Evolutionary conservation across 2,888 invertebrate species (phyloP).

Genomic region (Tetrapedia diversipes): DNA sequence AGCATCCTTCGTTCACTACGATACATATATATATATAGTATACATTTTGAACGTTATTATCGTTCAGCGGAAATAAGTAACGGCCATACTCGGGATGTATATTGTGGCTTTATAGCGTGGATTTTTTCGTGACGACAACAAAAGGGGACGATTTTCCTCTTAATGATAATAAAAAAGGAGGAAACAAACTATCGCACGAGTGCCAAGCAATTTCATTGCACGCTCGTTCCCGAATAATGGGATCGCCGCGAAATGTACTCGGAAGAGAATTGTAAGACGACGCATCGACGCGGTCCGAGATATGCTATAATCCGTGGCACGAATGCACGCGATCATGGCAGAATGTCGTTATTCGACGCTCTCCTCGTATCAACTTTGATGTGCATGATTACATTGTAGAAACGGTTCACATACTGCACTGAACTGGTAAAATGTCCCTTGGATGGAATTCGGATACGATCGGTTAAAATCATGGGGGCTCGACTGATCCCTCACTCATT

Average conservation of each 20-base stretch:
- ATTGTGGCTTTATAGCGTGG: slow-evolving; percentile 24
- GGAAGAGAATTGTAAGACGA: slow-evolving; percentile 66
- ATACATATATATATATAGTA: background rate
- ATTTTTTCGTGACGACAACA: slow-evolving; percentile 16
- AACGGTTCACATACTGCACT: too few species aligned
- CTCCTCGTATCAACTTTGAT: background rate
- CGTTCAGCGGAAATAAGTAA: slow-evolving; percentile 25
- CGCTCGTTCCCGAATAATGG: slow-evolving; percentile 5
- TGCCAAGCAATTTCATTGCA: slow-evolving; percentile 20
- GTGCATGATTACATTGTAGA: too few species aligned
- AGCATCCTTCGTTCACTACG: slow-evolving; percentile 26
- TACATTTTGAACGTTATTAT: slow-evolving; percentile 21
- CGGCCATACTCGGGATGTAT: slow-evolving; percentile 33
- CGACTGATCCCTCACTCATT: too few species aligned
- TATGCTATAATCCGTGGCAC: slow-evolving; percentile 41
- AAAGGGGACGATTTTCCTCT: slow-evolving; percentile 19
- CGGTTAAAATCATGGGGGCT: too few species aligned
- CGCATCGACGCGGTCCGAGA: slow-evolving; percentile 67
- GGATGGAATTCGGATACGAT: too few species aligned
- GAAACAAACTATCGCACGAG: slow-evolving; percentile 32
- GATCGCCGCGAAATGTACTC: slow-evolving; percentile 31
- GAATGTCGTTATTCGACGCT: background rate
- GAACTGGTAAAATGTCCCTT: too few species aligned
- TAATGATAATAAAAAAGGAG: slow-evolving; percentile 10
- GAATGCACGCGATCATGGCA: slow-evolving; percentile 41